A percentile compares a stretch with the other conserved stretches of the same genome.
phyloP scores from a whole-genome alignment of 2,888 invertebrate species.

The Macrosiphum euphorbiae region DNA sequence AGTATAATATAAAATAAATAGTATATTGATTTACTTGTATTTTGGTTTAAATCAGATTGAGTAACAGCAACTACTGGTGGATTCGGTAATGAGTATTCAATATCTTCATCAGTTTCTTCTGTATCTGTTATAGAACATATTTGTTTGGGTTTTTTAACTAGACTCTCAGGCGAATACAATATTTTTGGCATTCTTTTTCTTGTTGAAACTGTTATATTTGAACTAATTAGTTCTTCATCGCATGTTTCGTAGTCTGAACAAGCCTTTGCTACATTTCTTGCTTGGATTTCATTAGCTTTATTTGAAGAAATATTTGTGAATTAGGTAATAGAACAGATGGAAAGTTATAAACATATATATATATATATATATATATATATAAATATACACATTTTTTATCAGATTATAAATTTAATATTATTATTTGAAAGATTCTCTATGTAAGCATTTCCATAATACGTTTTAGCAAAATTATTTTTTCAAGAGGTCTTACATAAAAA shows the following conservation, averaged over 20 bases:
- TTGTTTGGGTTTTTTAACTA: neutral
- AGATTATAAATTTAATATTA: neutral
- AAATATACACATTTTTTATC: no score
- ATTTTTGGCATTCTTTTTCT: neutral
- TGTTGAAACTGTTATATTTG: neutral
- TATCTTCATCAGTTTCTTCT: neutral
- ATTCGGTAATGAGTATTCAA: neutral
- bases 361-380: neutral
- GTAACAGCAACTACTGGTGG: neutral
- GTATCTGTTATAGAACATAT: neutral
- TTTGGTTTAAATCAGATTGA: neutral
- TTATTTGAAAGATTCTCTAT: neutral
- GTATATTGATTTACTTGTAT: neutral
- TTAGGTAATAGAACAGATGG: neutral
- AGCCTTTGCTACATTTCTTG: neutral
- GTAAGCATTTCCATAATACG: no score
- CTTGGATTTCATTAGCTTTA: neutral
- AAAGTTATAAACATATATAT: neutral
- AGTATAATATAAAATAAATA: conserved; percentile 2
- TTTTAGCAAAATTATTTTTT: no score
- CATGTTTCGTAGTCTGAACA: neutral
- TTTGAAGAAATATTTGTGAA: neutral
- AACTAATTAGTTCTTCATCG: neutral
- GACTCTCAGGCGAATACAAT: neutral
- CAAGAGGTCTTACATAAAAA: neutral